Evolutionary conservation across 2,888 invertebrate species (phyloP).

Genomic region (Pterobdella sp.): DNA sequence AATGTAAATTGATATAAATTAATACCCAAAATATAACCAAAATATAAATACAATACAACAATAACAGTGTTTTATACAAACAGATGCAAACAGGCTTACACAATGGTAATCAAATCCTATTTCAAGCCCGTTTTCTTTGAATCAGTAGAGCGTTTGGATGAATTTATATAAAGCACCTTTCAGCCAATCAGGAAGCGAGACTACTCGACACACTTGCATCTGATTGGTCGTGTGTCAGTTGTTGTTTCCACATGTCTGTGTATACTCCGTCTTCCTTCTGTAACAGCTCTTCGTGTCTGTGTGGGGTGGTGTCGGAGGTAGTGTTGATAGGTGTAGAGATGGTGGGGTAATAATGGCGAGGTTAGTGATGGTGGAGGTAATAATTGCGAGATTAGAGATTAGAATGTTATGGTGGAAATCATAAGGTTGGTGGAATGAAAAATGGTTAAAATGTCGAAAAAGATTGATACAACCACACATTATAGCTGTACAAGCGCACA

Average conservation of each 20-base stretch:
- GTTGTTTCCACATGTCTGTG: slow-evolving; percentile 83
- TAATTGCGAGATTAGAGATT: background rate
- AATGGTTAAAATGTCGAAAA: background rate
- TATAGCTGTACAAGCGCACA: slow-evolving; percentile 6
- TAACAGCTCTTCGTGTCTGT: slow-evolving; percentile 62
- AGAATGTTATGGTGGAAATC: background rate
- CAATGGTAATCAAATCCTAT: too few species aligned
- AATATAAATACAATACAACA: too few species aligned
- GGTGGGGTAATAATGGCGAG: background rate
- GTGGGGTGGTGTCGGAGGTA: slow-evolving; percentile 8
- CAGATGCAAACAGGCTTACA: too few species aligned
- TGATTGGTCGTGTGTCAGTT: slow-evolving; percentile 49
- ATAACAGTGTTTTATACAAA: too few species aligned
- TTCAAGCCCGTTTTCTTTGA: too few species aligned
- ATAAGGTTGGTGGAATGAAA: background rate
- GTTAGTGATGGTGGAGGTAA: background rate
- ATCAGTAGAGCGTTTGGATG: too few species aligned
- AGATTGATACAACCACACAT: background rate
- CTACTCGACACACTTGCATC: too few species aligned
- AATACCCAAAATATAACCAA: too few species aligned
- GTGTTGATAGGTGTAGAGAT: slow-evolving; percentile 20
- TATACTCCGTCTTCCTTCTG: slow-evolving; percentile 64
- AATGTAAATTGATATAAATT: too few species aligned
- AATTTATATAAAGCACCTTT: too few species aligned
- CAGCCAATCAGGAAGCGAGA: too few species aligned